Evolutionary conservation across 2,797 vertebrate genomes (phyloP), one percentile per base, ranked within the genome.

Genomic region (Peromyscus nudipes): DNA sequence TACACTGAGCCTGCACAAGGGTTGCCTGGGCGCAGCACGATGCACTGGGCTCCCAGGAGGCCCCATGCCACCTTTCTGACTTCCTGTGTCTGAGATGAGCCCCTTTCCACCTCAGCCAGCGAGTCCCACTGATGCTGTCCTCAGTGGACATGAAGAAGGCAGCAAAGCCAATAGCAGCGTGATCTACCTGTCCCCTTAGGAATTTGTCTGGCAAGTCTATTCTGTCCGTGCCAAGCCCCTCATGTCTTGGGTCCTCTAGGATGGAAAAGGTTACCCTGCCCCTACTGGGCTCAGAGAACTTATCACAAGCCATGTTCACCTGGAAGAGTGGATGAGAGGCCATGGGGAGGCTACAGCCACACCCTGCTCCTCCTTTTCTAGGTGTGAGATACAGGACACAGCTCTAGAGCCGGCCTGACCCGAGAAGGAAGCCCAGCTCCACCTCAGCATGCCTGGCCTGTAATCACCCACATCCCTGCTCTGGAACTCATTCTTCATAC

Each of bases 291-390:
- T 89, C 73, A 49, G 73, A 16, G 40, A 62, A 77, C 31, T 23
- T 12, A 43, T 43, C 23, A 23, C 21, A 19, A 84, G 67, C 40
- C 43, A 40, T 4, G 13, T 14, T 19, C 40, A 52, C 19, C 25
- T 4, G 80, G 71, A 1, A 4, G 69, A 71, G 52, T n/a, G 34
- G 62, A 52, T 29, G 1, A 25, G 67, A 49, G 3, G 0, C 57
- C 34, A 0, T 3, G 43, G n/a, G 11, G 8, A n/a, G 65, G 27
- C 6, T 2, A 13, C 0, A 34, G 52, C 12, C 4, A 0, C 31
- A 12, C 60, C 9, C 3, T 0, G n/a, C 6, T 12, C 34, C 80
- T 17, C 40, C 71, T 21, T 34, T 29, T 31, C 71, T 52, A 31
- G 57, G 40, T 62, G 9, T 25, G 40, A 77, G 43, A 19, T 25